phyloP scores from a whole-genome alignment of 2,113 vertebrate genomes.

The Tyto alba region DNA sequence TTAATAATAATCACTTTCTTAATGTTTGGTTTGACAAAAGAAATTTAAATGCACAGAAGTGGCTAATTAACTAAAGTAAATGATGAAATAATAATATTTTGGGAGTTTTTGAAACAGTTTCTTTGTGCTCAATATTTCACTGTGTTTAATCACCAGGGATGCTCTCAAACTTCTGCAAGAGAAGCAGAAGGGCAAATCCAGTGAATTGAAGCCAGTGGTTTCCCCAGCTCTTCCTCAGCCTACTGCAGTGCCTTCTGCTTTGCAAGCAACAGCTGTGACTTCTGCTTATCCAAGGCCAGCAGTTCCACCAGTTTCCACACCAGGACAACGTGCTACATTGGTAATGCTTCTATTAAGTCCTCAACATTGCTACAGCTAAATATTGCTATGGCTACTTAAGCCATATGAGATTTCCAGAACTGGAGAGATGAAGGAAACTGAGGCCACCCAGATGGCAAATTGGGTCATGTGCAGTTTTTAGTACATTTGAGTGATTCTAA shows the following conservation, averaged over 20 bases:
- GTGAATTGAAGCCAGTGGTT: slow-evolving; percentile 17
- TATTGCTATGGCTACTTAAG: not conserved
- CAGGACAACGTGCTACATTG: slow-evolving; percentile 79
- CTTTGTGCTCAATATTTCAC: not conserved
- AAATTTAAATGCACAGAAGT: not conserved
- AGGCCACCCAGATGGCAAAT: not conserved
- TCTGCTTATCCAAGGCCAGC: slow-evolving; percentile 73
- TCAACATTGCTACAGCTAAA: not conserved
- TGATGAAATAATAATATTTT: not conserved
- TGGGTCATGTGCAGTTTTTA: not conserved
- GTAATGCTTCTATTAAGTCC: slow-evolving; percentile 61
- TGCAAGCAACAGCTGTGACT: not conserved
- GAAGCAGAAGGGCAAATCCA: slow-evolving; percentile 58
- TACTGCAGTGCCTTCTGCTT: slow-evolving; percentile 6
- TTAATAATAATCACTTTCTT: not conserved
- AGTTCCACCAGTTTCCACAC: slow-evolving; percentile 81
- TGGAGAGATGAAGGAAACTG: not conserved
- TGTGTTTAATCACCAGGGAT: slow-evolving; percentile 77
- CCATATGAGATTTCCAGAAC: not conserved
- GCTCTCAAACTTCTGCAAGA: slow-evolving; percentile 84
- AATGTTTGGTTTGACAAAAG: not conserved
- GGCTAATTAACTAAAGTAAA: not conserved
- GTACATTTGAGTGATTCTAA: not conserved
- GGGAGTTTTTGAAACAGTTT: not conserved
- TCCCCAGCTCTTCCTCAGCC: slow-evolving; percentile 11